Evolutionary conservation across 2,113 vertebrate genomes (phyloP).

Genomic region (Mus musculus): GRCm39 chr8:94365001-94365500

Average conservation of each 20-base stretch:
- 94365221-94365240: not conserved
- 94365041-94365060: not conserved
- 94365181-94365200: not conserved
- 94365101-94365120: not conserved
- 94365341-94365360: not conserved
- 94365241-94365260: not conserved
- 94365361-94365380: not conserved
- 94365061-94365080: not conserved
- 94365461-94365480: not conserved
- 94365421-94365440: not conserved
- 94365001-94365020: conserved; percentile 24
- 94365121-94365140: not conserved
- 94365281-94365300: not conserved
- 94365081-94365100: not conserved
- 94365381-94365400: not conserved
- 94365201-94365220: not conserved
- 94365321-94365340: not conserved
- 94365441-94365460: not conserved
- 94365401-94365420: not conserved
- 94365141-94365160: not conserved
- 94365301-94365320: not conserved
- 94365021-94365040: not conserved
- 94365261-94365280: not conserved
- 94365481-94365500: not conserved
- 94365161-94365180: not conserved